Base-by-base conservation (phyloP, 2,888 invertebrate genomes). In the Griposia aprilina region DNA sequence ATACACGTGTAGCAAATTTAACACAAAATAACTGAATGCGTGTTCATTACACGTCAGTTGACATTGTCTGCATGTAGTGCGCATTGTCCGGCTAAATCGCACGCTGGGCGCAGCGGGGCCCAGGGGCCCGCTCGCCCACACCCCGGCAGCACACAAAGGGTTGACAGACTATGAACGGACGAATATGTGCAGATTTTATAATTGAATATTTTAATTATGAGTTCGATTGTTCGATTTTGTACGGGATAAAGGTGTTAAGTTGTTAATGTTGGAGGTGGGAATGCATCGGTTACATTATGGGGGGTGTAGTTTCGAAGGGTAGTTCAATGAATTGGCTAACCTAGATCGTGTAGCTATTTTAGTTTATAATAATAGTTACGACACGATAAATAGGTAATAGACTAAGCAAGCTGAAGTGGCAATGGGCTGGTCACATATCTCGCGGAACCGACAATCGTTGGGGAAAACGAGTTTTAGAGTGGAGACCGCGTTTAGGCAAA, bases 11-110 rank as follows among this genome's bases (percentile, higher is more conserved):
- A 92, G 81, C 84, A 88, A 91, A 92, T 90, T 90, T 88, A 86
- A 90, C 89, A 90, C 90, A 90, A 87, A 90, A 89, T 89, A 89
- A 83, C 89, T 83, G 88, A 87, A 89, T 89, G 85, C 89, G 91
- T 93, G 94, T 91, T 94, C 94, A 94, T 94, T 94, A 93, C 93
- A 93, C 89, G 83, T 81, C 80, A 74, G 75, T 79, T 76, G 73
- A 48, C 67, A 82, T 88, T 89, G 88, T 88, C 90, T 86, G 70
- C 79, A 45, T 74, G 62, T 81, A 70, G 74, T 67, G 48, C 11
- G 80, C 70, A 80, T 87, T 89, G 88, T 83, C 85, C 88, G 76
- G 82, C 41, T 36, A 85, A 88, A 89, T 90, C 92, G 88, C 94
- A 91, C 87, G 92, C 94, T 91, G 94, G 57, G 94, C 94, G 69